A percentile compares a stretch with the other conserved stretches of the same genome.
Conservation (phyloP, 2,888 invertebrate genomes). For the Stenchaetothrips biformis region DNA sequence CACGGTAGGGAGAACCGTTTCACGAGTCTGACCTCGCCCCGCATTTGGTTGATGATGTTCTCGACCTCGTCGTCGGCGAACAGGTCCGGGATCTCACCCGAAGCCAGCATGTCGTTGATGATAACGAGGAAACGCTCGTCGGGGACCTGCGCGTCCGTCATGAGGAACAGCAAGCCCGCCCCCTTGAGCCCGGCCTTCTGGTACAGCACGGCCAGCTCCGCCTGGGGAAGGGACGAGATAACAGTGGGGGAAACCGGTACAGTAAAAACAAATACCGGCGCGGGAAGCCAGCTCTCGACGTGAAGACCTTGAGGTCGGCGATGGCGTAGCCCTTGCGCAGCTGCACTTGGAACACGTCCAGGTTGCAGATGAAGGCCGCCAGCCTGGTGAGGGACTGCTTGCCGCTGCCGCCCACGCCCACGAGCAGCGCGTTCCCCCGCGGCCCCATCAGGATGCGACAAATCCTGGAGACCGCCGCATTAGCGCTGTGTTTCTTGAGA, state of each 20-base stretch:
- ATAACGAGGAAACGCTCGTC: conserved; percentile 87
- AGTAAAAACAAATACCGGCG: conserved; percentile 26
- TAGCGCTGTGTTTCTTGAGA: not conserved
- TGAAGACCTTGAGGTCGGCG: conserved; percentile 62
- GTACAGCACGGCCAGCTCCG: conserved; percentile 65
- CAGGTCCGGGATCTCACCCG: conserved; percentile 88
- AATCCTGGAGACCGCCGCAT: conserved; percentile 60
- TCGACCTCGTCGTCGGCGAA: conserved; percentile 88
- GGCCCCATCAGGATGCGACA: conserved; percentile 89
- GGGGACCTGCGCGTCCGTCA: conserved; percentile 91
- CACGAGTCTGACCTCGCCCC: conserved; percentile 57
- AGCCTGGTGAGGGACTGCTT: conserved; percentile 87
- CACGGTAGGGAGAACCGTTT: too few relatives aligned
- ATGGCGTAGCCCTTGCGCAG: conserved; percentile 84
- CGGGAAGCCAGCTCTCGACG: not conserved
- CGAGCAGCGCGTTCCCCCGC: conserved; percentile 83
- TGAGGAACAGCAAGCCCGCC: conserved; percentile 77
- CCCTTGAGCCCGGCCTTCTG: conserved; percentile 81
- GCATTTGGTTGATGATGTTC: conserved; percentile 70
- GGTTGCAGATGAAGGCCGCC: conserved; percentile 81
- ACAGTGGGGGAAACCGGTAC: not conserved
- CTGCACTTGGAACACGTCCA: conserved; percentile 91
- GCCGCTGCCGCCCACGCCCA: conserved; percentile 93
- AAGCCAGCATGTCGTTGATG: conserved; percentile 88
- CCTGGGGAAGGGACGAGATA: conserved; percentile 34